These are phyloP conservation scores for Etheostoma perlongum DNA, from an alignment of 2,797 vertebrate species.

Conservation along the genomic window DNA sequence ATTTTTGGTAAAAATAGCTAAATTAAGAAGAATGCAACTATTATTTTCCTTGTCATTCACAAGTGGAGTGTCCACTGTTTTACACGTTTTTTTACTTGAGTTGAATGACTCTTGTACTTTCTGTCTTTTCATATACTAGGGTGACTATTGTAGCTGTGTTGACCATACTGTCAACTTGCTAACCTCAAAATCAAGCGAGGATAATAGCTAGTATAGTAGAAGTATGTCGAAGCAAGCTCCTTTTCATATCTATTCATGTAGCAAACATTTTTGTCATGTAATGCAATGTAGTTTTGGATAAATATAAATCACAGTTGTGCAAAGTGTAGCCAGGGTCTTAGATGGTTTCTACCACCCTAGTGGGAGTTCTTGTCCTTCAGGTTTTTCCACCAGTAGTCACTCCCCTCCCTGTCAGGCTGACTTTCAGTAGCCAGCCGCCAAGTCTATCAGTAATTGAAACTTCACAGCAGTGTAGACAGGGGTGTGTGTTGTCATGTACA, in stretches of 20 bases:
- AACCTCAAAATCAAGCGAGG: not conserved
- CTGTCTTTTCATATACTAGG: too few relatives aligned
- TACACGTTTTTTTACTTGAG: not conserved
- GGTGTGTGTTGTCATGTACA: constrained; percentile 64
- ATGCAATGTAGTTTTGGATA: not conserved
- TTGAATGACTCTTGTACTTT: not conserved
- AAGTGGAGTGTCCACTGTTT: not conserved
- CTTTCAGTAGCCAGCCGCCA: constrained; percentile 67
- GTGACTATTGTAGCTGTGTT: not conserved
- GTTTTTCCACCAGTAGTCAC: constrained; percentile 45
- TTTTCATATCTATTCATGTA: not conserved
- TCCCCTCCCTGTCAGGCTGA: constrained; percentile 61
- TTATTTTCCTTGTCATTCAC: not conserved
- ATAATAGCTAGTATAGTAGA: not conserved
- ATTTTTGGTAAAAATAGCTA: not conserved
- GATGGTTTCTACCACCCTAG: constrained; percentile 31
- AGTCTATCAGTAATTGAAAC: constrained; percentile 79
- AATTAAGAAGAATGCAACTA: not conserved
- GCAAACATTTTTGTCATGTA: not conserved
- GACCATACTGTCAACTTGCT: not conserved
- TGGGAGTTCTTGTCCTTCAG: constrained; percentile 54
- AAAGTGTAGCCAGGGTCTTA: not conserved
- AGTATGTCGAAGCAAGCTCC: not conserved
- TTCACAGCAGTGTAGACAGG: constrained; percentile 62
- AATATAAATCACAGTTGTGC: not conserved